Evolutionary conservation across 1,140 invertebrate genomes (phyloP).

Genomic region (Zaprionus inermis): DNA sequence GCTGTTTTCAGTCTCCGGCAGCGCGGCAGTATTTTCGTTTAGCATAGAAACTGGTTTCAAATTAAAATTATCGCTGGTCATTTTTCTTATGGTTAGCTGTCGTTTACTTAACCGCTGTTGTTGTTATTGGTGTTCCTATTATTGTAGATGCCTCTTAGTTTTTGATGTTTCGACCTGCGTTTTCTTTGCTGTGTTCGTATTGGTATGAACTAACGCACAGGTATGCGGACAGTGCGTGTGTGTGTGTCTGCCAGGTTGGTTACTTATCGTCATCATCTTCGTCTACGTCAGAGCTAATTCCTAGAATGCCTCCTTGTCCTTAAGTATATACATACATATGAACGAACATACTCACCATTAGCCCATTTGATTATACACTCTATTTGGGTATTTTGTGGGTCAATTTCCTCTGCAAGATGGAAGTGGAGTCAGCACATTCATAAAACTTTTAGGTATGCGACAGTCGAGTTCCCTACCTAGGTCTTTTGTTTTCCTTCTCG

Average conservation of each 20-base stretch:
- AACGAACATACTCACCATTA: too few species aligned
- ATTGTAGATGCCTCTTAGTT: constrained; percentile 55
- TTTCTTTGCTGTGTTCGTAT: constrained; percentile 59
- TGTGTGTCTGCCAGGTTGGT: neutral
- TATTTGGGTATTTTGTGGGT: constrained; percentile 20
- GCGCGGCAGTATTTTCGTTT: constrained; percentile 72
- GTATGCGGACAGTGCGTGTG: constrained; percentile 40
- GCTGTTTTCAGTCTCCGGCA: constrained; percentile 45
- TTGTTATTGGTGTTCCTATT: constrained; percentile 23
- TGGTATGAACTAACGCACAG: constrained; percentile 42
- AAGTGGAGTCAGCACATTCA: neutral
- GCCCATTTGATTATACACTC: neutral
- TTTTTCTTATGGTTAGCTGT: constrained; percentile 83
- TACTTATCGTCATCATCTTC: constrained; percentile 8
- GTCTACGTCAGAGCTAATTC: constrained; percentile 1
- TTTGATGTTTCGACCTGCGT: constrained; percentile 69
- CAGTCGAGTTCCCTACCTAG: constrained; percentile 38
- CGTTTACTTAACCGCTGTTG: constrained; percentile 72
- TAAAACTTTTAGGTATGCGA: neutral
- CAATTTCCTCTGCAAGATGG: neutral
- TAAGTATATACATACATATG: neutral
- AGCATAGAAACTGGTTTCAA: constrained; percentile 83
- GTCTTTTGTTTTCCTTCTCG: constrained; percentile 27
- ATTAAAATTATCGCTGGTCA: constrained; percentile 84
- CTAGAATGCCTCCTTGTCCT: constrained; percentile 3